A percentile compares a stretch with the other conserved stretches of the same genome.
Evolutionary conservation across 2,797 vertebrate species (phyloP).

Genomic region (Benthosema pterotum): DNA sequence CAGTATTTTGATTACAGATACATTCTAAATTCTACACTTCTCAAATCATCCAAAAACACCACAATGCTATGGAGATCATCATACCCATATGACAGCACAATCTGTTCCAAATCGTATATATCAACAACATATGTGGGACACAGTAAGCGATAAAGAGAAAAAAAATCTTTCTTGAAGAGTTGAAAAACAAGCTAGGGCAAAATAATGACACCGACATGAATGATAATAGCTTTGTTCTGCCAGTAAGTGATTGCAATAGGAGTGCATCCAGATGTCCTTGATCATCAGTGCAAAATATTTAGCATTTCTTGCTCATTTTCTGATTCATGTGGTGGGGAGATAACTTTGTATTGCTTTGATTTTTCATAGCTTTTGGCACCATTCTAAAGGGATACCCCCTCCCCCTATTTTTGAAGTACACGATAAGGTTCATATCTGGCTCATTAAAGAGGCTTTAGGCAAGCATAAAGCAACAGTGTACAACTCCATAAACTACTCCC

Average conservation of each 20-base stretch:
- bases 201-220: conserved; percentile 18
- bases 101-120: conserved; percentile 21
- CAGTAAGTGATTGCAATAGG: conserved; percentile 45
- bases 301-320: conserved; percentile 46
- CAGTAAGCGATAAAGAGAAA: conserved; percentile 19
- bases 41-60: conserved; percentile 39
- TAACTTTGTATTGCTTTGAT: conserved; percentile 54
- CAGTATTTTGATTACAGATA: conserved; percentile 37
- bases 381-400: conserved; percentile 53
- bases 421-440: conserved; percentile 66
- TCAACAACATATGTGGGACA: neutral
- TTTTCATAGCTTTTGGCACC: conserved; percentile 60
- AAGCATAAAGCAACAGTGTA: conserved; percentile 64
- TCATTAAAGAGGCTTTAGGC: conserved; percentile 77
- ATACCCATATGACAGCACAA: conserved; percentile 58
- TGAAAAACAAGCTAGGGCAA: conserved; percentile 26
- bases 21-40: conserved; percentile 68
- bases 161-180: conserved; percentile 21
- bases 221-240: conserved; percentile 22
- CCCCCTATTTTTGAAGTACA: conserved; percentile 49
- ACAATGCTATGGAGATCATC: conserved; percentile 32
- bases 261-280: conserved; percentile 42
- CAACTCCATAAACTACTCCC: conserved; percentile 75
- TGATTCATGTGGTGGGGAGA: conserved; percentile 70
- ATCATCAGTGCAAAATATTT: conserved; percentile 40